Conservation (phyloP, 1,140 invertebrate species). For the Drosophila persimilis region DNA sequence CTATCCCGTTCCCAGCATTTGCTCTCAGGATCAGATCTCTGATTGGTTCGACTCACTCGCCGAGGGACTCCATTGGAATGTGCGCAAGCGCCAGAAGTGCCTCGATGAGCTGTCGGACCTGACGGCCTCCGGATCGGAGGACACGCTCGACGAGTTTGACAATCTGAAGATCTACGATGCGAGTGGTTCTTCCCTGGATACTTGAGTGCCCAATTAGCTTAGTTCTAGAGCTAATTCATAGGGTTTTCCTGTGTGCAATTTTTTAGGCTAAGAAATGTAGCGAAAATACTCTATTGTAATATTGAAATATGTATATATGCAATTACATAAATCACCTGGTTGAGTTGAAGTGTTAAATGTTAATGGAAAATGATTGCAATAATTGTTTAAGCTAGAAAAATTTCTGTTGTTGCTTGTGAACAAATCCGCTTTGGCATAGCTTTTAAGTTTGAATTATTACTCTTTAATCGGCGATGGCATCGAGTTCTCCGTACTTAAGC, state of each 20-base stretch:
- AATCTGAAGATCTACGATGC: slow-evolving; percentile 65
- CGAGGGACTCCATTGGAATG: slow-evolving; percentile 98
- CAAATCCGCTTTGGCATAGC: slow-evolving; percentile 55
- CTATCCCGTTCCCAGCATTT: slow-evolving; percentile 97
- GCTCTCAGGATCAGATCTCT: slow-evolving; percentile 96
- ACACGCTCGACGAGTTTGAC: slow-evolving; percentile 90
- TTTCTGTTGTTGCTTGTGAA: slow-evolving; percentile 54
- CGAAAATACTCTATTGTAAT: slow-evolving; percentile 72
- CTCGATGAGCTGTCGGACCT: slow-evolving; percentile 93
- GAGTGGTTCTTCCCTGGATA: slow-evolving; percentile 29
- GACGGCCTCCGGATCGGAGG: slow-evolving; percentile 91
- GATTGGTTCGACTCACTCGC: slow-evolving; percentile 98
- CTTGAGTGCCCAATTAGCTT: slow-evolving; percentile 53
- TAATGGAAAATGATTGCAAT: slow-evolving; percentile 46
- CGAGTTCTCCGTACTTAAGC: slow-evolving; percentile 44
- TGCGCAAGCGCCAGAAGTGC: slow-evolving; percentile 95
- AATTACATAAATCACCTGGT: slow-evolving; percentile 53
- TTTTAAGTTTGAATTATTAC: slow-evolving; percentile 53
- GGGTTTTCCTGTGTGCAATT: slow-evolving; percentile 65
- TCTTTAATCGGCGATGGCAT: slow-evolving; percentile 32
- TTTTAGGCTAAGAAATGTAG: slow-evolving; percentile 33
- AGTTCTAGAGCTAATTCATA: slow-evolving; percentile 44
- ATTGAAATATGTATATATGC: slow-evolving; percentile 53
- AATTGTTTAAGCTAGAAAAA: slow-evolving; percentile 61
- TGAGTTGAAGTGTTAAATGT: slow-evolving; percentile 67